Percentiles rank a stretch among this genome's conserved stretches.
Conservation (phyloP, 2,888 invertebrate genomes). For the Stenichneumon culpator region DNA sequence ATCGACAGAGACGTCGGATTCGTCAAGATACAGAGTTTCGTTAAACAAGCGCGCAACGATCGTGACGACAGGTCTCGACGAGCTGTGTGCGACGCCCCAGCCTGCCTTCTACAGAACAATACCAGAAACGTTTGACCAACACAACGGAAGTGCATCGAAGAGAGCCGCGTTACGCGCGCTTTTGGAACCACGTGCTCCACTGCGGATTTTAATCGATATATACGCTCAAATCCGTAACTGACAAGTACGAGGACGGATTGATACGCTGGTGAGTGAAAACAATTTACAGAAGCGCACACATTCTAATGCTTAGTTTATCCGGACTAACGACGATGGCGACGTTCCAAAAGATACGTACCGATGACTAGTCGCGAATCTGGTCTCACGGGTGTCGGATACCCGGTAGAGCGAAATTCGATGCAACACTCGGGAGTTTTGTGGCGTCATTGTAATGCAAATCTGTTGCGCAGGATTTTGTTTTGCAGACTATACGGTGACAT, state of each 20-base stretch:
- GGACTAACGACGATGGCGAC: neutral
- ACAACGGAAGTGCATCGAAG: neutral
- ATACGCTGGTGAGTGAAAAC: conserved; percentile 39
- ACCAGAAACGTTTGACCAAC: neutral
- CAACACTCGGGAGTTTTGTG: conserved; percentile 30
- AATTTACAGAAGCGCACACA: neutral
- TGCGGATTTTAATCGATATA: neutral
- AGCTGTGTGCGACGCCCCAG: neutral
- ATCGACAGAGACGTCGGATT: neutral
- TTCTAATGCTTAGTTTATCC: neutral
- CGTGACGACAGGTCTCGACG: neutral
- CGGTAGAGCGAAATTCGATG: conserved; percentile 58
- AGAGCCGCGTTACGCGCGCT: neutral
- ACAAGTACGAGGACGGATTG: neutral
- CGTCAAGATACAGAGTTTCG: neutral
- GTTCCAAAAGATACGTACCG: neutral
- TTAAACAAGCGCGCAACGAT: neutral
- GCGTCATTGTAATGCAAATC: conserved; percentile 29
- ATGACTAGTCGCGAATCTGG: conserved; percentile 22
- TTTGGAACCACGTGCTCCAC: conserved; percentile 8
- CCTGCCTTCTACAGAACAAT: neutral
- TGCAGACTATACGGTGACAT: neutral
- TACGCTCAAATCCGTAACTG: neutral
- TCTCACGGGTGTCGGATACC: conserved; percentile 63
- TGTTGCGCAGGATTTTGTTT: conserved; percentile 3